Evolutionary conservation across 1,140 invertebrate genomes (phyloP).

Genomic region (Melanaphis sacchari): DNA sequence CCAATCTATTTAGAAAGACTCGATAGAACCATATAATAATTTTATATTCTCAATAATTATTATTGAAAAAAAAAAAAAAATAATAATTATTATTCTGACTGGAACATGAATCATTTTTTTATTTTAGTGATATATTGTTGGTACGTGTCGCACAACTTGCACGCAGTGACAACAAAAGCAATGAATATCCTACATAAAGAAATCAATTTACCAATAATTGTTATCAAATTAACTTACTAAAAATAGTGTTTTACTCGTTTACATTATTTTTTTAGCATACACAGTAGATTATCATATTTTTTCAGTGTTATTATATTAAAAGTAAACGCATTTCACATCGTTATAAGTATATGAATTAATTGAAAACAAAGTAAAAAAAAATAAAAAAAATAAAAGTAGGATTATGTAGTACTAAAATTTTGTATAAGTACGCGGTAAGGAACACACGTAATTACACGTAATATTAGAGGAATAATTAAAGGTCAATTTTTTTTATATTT

Average conservation of each 20-base stretch:
- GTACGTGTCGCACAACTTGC: not conserved
- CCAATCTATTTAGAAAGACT: not conserved
- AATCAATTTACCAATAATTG: not conserved
- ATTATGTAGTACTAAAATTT: not conserved
- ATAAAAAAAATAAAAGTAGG: not conserved
- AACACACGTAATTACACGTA: not conserved
- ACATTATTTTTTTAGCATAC: not conserved
- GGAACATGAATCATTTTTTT: not conserved
- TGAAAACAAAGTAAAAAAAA: too few species aligned
- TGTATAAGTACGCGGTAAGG: not conserved
- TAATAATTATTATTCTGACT: not conserved
- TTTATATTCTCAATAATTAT: not conserved
- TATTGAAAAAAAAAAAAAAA: not conserved
- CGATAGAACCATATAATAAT: not conserved
- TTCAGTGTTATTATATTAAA: too few species aligned
- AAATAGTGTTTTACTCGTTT: not conserved
- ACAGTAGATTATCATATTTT: too few species aligned
- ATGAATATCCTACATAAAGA: slow-evolving; percentile 6
- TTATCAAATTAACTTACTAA: not conserved
- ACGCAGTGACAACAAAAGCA: not conserved
- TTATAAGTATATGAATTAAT: too few species aligned
- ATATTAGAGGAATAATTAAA: not conserved
- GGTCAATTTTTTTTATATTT: not conserved
- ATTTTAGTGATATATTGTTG: not conserved
- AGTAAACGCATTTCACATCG: too few species aligned